phyloP scores from a whole-genome alignment of 2,888 invertebrate species.

The Coelopa pilipes region DNA sequence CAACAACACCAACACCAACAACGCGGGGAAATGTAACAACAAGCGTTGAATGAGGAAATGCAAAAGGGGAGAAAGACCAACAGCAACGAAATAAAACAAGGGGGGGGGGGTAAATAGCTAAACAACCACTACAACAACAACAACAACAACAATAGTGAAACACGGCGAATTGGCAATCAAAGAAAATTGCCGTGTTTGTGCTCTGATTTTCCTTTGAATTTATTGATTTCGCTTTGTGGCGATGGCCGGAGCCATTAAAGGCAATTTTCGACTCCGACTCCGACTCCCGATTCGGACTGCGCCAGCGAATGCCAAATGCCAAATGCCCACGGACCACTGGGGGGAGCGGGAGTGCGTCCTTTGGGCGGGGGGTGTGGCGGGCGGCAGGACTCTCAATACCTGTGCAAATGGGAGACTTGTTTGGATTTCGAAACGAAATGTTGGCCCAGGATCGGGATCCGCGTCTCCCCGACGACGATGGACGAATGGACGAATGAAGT shows the following conservation, averaged over 20 bases:
- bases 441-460: too few species aligned
- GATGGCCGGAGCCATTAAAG: constrained; percentile 2
- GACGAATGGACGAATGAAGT: too few species aligned
- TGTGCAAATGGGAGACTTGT: too few species aligned
- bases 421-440: too few species aligned
- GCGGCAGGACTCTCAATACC: too few species aligned
- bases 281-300: neutral
- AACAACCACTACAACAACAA: neutral
- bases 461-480: too few species aligned
- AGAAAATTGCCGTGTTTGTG: constrained; percentile 29
- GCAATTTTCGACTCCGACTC: neutral
- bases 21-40: constrained; percentile 1
- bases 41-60: too few species aligned
- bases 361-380: neutral
- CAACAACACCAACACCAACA: neutral
- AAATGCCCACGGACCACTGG: neutral
- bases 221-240: constrained; percentile 31
- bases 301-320: too few species aligned
- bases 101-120: too few species aligned
- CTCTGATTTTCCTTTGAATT: constrained; percentile 29
- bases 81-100: too few species aligned
- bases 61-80: too few species aligned
- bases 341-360: neutral
- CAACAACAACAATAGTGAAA: neutral
- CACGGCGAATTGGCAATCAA: constrained; percentile 26